phyloP scores from a whole-genome alignment of 1,140 invertebrate species.

The Melitaea cinxia region DNA sequence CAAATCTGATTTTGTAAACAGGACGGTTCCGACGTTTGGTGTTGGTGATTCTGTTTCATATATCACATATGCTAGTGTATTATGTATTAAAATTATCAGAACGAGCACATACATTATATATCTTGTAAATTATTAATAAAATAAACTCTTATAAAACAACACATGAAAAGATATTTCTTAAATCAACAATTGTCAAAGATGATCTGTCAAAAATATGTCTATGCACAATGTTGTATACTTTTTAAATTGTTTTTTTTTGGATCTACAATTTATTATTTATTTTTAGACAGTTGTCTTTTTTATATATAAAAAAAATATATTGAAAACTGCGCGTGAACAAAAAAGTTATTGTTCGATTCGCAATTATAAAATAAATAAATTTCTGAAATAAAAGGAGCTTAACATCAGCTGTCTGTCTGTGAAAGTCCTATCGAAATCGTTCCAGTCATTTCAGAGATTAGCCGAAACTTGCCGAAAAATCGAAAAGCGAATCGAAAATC shows the following conservation, averaged over 20 bases:
- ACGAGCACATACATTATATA: conserved; percentile 38
- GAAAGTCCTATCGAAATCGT: no score
- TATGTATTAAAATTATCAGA: conserved; percentile 37
- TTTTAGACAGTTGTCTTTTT: no score
- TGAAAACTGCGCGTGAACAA: no score
- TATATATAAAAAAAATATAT: no score
- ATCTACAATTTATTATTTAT: not conserved
- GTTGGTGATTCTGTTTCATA: conserved; percentile 10
- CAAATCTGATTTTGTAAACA: conserved; percentile 48
- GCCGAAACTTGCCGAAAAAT: no score
- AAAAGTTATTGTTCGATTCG: no score
- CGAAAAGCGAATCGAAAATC: no score
- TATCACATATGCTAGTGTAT: conserved; percentile 11
- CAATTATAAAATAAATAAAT: no score
- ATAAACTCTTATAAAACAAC: conserved; percentile 54
- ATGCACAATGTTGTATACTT: not conserved
- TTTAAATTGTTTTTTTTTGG: not conserved
- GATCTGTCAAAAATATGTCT: not conserved
- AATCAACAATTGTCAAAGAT: not conserved
- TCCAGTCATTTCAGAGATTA: no score
- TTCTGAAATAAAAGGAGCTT: no score
- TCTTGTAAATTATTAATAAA: conserved; percentile 54
- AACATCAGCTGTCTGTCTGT: no score
- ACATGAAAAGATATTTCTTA: not conserved
- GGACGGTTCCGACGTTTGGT: conserved; percentile 60